Conservation (phyloP, 2,888 invertebrate genomes). For the Cantharis rufa region DNA sequence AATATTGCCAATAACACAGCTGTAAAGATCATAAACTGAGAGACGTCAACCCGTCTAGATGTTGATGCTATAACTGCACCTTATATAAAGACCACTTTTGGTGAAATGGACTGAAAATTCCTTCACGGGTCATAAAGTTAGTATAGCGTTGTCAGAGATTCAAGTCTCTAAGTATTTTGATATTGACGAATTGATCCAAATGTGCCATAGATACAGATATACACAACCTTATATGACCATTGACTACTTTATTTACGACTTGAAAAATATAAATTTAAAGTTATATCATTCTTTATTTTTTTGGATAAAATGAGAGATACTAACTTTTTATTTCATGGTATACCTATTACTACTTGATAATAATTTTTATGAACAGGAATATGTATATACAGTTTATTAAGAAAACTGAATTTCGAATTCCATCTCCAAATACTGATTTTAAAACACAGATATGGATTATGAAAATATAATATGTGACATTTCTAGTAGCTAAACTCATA, state of each 20-base stretch:
- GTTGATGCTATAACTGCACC: conserved; percentile 27
- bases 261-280: neutral
- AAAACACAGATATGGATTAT: no score
- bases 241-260: conserved; percentile 5
- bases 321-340: neutral
- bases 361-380: neutral
- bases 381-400: no score
- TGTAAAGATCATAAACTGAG: conserved; percentile 32
- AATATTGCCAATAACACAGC: conserved; percentile 36
- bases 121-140: conserved; percentile 40
- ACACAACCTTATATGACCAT: conserved; percentile 10
- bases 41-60: conserved; percentile 23
- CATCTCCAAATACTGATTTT: no score
- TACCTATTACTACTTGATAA: neutral
- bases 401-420: no score
- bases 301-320: neutral
- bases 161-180: conserved; percentile 35
- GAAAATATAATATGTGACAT: no score
- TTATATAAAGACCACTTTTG: conserved; percentile 34
- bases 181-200: conserved; percentile 35
- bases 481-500: no score
- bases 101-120: conserved; percentile 39
- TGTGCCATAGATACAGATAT: conserved; percentile 8
- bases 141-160: conserved; percentile 41
- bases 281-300: neutral